Conservation (phyloP, 1,140 invertebrate species). For the Hirudo medicinalis region DNA sequence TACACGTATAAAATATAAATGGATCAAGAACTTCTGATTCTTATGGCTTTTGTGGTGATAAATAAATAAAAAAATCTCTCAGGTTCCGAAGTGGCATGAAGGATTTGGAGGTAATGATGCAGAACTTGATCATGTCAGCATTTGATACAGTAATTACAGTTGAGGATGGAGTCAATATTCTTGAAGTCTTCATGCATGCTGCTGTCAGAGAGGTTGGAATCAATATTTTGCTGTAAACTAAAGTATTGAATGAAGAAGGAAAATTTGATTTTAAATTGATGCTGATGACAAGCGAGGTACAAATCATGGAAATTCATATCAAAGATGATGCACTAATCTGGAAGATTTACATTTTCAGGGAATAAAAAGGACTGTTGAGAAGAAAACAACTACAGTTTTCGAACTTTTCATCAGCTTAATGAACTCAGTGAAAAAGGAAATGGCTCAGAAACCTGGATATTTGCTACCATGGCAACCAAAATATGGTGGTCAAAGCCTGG, state of each 20-base stretch:
- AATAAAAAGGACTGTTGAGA: slow-evolving; percentile 42
- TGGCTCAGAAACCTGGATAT: slow-evolving; percentile 51
- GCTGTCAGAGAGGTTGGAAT: slow-evolving; percentile 33
- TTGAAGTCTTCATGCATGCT: slow-evolving; percentile 43
- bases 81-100: slow-evolving; percentile 42
- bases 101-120: slow-evolving; percentile 44
- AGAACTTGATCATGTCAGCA: slow-evolving; percentile 40
- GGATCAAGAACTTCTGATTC: no score
- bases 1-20: no score
- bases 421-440: slow-evolving; percentile 55
- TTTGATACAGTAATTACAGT: slow-evolving; percentile 43
- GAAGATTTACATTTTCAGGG: slow-evolving; percentile 37
- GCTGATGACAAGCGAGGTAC: neutral
- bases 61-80: slow-evolving; percentile 17
- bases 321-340: neutral
- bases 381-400: slow-evolving; percentile 53
- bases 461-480: slow-evolving; percentile 51
- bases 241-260: neutral
- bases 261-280: neutral
- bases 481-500: slow-evolving; percentile 55
- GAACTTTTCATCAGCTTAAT: slow-evolving; percentile 63
- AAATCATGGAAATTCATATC: neutral
- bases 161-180: slow-evolving; percentile 40
- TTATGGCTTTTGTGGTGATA: neutral
- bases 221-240: neutral